Evolutionary conservation across 2,797 vertebrate species (phyloP), one percentile per base, ranked within the genome.

Genomic region (Cossypha heuglini): DNA sequence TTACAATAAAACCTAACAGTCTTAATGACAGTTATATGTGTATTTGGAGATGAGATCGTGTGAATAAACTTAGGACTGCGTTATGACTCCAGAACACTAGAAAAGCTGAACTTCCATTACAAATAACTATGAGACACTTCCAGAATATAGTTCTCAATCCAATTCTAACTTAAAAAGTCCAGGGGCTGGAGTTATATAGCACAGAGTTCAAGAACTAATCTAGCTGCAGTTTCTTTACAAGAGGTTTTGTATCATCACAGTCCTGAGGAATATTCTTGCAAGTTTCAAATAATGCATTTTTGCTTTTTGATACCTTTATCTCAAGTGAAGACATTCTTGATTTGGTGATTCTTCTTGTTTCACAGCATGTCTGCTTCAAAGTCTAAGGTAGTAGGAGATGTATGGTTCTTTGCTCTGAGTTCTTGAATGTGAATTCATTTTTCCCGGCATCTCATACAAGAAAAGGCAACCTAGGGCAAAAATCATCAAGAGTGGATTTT

Each of bases 361-460:
- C 13, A n/a, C 13, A 54, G 11, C 8, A 26, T 16, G 17, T 51
- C 29, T 71, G 48, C 37, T 67, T 14, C 45, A 71, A 86, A 73
- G 22, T 51, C 19, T 31, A 4, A 42, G 4, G 16, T 11, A 57
- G 7, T 10, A 48, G 31, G 20, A 68, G 5, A 20, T 10, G 1
- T 16, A 19, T 37, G 8, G 7, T 48, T 63, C 16, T 11, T 61
- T 37, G 19, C 0, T 0, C 24, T 40, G 31, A 28, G 21, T 38
- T 82, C 1, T 33, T 38, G 14, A 75, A 45, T 35, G 11, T 37
- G 16, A 72, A 61, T 61, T 76, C 13, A 7, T 52, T 76, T 20
- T 22, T 85, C 24, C 26, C 61, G 38, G 9, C 10, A 17, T 68
- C 31, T 82, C 26, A 49, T 31, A n/a, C 1, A 42, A 35, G 26